Conservation (phyloP, 2,888 invertebrate species). For the Rhopalosiphum nymphaeae region DNA sequence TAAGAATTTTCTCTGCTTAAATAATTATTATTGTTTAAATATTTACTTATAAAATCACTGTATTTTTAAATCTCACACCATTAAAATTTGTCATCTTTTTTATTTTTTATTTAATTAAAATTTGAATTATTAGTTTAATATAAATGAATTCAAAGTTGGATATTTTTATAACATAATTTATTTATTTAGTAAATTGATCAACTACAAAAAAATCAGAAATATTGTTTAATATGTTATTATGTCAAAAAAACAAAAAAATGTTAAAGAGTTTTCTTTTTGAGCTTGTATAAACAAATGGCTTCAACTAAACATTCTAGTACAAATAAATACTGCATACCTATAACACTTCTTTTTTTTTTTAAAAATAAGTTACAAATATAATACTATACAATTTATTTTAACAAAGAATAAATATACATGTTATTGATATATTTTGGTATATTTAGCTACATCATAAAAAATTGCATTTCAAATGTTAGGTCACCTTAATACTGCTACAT, state of each 20-base stretch:
- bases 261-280: conserved; percentile 48
- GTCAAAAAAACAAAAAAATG: conserved; percentile 45
- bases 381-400: conserved; percentile 59
- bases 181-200: conserved; percentile 43
- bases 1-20: background rate
- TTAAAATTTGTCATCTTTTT: background rate
- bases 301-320: conserved; percentile 41
- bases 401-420: conserved; percentile 33
- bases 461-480: conserved; percentile 1
- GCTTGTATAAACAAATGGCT: conserved; percentile 45
- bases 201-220: conserved; percentile 41
- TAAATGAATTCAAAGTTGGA: background rate
- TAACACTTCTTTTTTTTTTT: conserved; percentile 29
- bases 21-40: background rate
- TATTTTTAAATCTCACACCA: background rate
- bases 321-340: conserved; percentile 46
- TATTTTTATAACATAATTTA: conserved; percentile 18
- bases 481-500: conserved; percentile 32
- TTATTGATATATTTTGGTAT: background rate
- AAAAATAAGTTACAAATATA: conserved; percentile 44
- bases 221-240: conserved; percentile 19
- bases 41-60: background rate
- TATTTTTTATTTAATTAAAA: background rate
- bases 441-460: conserved; percentile 28
- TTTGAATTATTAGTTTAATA: background rate